phyloP scores from a whole-genome alignment of 1,140 invertebrate species.

The Sesamia nonagrioides region DNA sequence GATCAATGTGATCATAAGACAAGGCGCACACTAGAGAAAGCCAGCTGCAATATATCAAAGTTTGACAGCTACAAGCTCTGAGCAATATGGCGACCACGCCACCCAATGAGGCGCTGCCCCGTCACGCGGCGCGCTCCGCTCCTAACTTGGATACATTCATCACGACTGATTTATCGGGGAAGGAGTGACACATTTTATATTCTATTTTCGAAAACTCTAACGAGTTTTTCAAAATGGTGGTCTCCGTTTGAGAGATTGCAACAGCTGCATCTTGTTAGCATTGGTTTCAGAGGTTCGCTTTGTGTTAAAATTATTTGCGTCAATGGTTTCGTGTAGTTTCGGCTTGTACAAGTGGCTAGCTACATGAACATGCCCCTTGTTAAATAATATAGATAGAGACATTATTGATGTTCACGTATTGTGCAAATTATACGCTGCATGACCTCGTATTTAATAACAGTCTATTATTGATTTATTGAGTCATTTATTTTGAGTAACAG shows the following conservation, averaged over 20 bases:
- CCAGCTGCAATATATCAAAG: constrained; percentile 81
- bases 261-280: constrained; percentile 86
- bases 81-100: constrained; percentile 85
- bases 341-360: constrained; percentile 58
- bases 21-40: constrained; percentile 83
- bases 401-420: constrained; percentile 67
- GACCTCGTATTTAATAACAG: constrained; percentile 75
- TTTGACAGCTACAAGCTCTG: constrained; percentile 86
- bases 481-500: constrained; percentile 72
- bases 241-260: constrained; percentile 72
- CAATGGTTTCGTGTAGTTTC: constrained; percentile 70
- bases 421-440: constrained; percentile 77
- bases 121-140: constrained; percentile 81
- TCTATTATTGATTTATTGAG: constrained; percentile 77
- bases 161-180: constrained; percentile 84
- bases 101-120: constrained; percentile 84
- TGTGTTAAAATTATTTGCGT: constrained; percentile 84
- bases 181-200: constrained; percentile 87
- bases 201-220: constrained; percentile 86
- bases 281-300: constrained; percentile 73
- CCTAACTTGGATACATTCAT: constrained; percentile 82
- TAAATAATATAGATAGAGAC: constrained; percentile 60
- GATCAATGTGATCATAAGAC: constrained; percentile 82
- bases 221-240: constrained; percentile 86
- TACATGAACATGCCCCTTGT: constrained; percentile 64